Evolutionary conservation across 1,140 invertebrate species (phyloP).

Genomic region (Diplogasteroides magnus): DNA sequence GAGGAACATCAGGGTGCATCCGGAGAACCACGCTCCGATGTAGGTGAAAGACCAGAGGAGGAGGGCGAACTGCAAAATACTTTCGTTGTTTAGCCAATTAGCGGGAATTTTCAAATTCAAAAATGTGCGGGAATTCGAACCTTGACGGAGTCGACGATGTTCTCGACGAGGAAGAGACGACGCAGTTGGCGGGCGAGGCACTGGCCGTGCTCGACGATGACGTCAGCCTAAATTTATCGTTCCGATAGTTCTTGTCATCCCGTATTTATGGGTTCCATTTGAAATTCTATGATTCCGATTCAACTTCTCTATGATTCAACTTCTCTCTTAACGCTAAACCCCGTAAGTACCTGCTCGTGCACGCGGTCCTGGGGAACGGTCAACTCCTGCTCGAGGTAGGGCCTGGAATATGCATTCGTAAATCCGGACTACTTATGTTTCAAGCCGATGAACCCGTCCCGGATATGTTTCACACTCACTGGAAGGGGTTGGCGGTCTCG

Average conservation of each 20-base stretch:
- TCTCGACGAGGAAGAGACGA: constrained; percentile 87
- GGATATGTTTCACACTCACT: constrained; percentile 66
- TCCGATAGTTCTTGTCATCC: no score
- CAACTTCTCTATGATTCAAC: no score
- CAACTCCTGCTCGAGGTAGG: constrained; percentile 72
- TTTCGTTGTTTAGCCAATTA: constrained; percentile 3
- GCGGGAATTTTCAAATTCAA: background rate
- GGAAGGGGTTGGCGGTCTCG: constrained; percentile 91
- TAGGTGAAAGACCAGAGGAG: constrained; percentile 89
- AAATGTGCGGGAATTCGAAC: background rate
- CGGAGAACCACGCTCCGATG: constrained; percentile 92
- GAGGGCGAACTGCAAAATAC: constrained; percentile 67
- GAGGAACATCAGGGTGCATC: constrained; percentile 59
- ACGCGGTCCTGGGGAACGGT: constrained; percentile 78
- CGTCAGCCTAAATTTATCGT: no score
- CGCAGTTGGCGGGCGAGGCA: constrained; percentile 73
- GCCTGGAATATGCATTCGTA: background rate
- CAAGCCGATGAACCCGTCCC: background rate
- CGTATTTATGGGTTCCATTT: no score
- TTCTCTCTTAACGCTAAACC: no score
- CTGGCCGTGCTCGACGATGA: constrained; percentile 77
- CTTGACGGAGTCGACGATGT: constrained; percentile 78
- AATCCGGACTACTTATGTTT: background rate
- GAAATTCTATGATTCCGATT: no score
- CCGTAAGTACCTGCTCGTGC: constrained; percentile 75